Evolutionary conservation across 1,140 invertebrate species (phyloP), one percentile per base, ranked within the genome.

Genomic region (Goniozus legneri): DNA sequence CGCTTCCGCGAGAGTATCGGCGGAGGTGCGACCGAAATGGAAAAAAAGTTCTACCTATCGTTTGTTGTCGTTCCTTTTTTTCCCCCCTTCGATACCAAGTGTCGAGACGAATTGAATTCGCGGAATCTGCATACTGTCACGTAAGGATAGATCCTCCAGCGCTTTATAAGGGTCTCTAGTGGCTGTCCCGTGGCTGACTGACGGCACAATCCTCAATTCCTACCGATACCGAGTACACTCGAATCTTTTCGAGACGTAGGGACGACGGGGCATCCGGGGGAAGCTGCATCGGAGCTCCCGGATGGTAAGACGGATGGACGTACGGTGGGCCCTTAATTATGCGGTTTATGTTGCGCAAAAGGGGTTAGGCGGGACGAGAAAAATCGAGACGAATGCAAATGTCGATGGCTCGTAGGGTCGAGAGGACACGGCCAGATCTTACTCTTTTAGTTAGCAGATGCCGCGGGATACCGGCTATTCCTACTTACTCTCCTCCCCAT

Each of bases 381-480:
- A 44, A 40, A 33, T 33, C 33, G 41, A 44, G 54, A 55, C 60
- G 59, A 70, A 70, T 69, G 66, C 61, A 67, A 67, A 68, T 65
- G 60, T 54, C 64, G 43, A 38, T 21, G 54, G 37, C 40, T 60
- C 52, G 48, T 48, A 49, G 47, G n/a, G 33, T 49, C 47, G 38
- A 8, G 38, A 32, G n/a, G n/a, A n/a, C n/a, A n/a, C n/a, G n/a
- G n/a, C 18, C 4, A 30, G 63, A 69, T 69, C 58, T 62, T 56
- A 50, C 52, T 59, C 64, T 72, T 73, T 71, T 70, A 69, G 64
- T 61, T 62, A 64, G 54, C 60, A 69, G 70, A 73, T 71, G 67
- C 70, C 70, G 70, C 70, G 48, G 63, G 69, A 71, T 66, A 67
- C n/a, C n/a, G n/a, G n/a, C n/a, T 33, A 14, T 14, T 13, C 2